phyloP scores from a whole-genome alignment of 2,888 invertebrate genomes.

The Apeira syringaria region DNA sequence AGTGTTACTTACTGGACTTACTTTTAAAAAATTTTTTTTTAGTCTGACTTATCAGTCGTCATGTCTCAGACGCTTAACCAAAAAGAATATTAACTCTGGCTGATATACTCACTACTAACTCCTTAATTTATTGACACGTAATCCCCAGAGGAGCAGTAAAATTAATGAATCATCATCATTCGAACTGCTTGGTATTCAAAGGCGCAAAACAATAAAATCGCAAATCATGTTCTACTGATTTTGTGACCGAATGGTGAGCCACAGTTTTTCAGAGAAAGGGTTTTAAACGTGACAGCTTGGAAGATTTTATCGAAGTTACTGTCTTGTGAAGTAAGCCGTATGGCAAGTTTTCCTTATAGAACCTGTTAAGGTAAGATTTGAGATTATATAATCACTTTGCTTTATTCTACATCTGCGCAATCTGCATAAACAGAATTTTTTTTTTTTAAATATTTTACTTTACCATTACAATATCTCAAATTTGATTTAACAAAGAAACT shows the following conservation, averaged over 20 bases:
- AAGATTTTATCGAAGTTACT: slow-evolving; percentile 54
- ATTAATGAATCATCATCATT: slow-evolving; percentile 48
- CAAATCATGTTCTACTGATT: slow-evolving; percentile 69
- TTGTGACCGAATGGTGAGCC: slow-evolving; percentile 34
- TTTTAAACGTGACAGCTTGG: slow-evolving; percentile 41
- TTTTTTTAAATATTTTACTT: too few species aligned
- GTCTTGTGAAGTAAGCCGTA: slow-evolving; percentile 37
- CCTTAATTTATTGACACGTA: slow-evolving; percentile 27
- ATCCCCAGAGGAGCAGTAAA: slow-evolving; percentile 26
- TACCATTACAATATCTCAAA: too few species aligned
- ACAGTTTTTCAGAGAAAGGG: slow-evolving; percentile 53
- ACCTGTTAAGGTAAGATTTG: not conserved
- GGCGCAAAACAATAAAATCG: slow-evolving; percentile 60
- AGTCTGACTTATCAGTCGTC: too few species aligned
- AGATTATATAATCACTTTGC: too few species aligned
- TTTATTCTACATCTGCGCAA: too few species aligned
- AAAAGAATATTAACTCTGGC: slow-evolving; percentile 19
- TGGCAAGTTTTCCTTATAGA: slow-evolving; percentile 26
- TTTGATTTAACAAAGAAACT: too few species aligned
- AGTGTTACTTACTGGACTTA: too few species aligned
- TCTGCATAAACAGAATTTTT: too few species aligned
- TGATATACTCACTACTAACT: slow-evolving; percentile 19
- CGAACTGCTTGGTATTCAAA: slow-evolving; percentile 65
- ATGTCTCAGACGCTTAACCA: slow-evolving; percentile 2
- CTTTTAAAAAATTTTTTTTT: too few species aligned